Base-by-base conservation (phyloP, 2,888 invertebrate species). In the Euspilapteryx auroguttella region DNA sequence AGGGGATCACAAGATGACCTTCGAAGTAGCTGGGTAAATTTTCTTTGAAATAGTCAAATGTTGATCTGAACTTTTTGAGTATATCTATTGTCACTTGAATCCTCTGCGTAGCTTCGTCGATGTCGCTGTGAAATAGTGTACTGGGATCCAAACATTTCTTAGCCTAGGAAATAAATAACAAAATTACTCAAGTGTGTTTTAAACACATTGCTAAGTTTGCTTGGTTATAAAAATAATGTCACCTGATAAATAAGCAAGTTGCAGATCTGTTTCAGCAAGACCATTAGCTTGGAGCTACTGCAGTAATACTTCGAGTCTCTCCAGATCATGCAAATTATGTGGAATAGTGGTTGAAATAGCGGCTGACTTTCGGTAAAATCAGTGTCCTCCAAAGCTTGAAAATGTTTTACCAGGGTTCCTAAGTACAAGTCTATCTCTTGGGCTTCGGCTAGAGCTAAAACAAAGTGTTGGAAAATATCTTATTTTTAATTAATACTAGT, bases 51-150 rank as follows among this genome's bases (percentile, higher is more conserved):
- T 82, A 79, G 38, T 83, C 83, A 45, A 87, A 89, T 2, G 85
- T 77, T 23, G 58, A 63, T 25, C 81, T 68, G 49, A 85, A 86
- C 37, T 79, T 79, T 48, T 82, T 84, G 1, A 86, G 45, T 29
- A 82, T 82, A 37, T 80, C 75, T 37, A 85, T 79, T n/a, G 84
- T 85, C 3, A 81, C 45, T 36, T 79, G 79, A 8, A 95, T 87
- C 35, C 93, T 82, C 55, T 86, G 88, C 54, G 90, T 85, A 1
- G 93, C 91, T 73, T 96, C 96, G 49, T 94, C 94, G 23, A 94
- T 89, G 44, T 96, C 96, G 40, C 93, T 93, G 55, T 95, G 95
- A 53, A 97, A 96, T 33, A 96, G 81, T 1, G 95, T 91, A 3
- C 87, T 83, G 1, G 95, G 93, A 49, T 95, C 95, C 40, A 96